Base-by-base conservation (phyloP, 2,888 invertebrate genomes). In the Hoplodrina blanda region DNA sequence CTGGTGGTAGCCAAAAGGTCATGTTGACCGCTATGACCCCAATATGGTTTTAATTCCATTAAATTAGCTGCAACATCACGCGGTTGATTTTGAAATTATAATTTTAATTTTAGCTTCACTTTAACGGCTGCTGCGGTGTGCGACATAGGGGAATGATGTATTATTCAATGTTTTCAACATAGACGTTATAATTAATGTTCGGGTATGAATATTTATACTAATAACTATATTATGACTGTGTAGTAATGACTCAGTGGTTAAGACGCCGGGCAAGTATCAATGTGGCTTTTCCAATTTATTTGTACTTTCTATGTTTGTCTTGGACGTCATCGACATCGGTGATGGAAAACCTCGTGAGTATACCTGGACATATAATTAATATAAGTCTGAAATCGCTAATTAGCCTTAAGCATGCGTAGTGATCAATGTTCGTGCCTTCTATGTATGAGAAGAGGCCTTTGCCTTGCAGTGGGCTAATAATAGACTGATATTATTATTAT, bases 71-170 rank as follows among this genome's bases (percentile, higher is more conserved):
- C 54, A 59, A 52, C 44, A 46, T 41, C 62, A 54, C 61, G 60
- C 63, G 60, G 70, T 66, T 56, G 20, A 66, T 79, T 69, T 69
- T 69, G 49, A 64, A 75, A 79, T 70, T 66, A 66, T 70, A 60
- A 70, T 75, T 79, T 78, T 53, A 74, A 62, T 69, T 77, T 65
- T 25, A 55, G 41, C n/a, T 33, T 33, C 64, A 74, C n/a, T 78
- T 74, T 52, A 60, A 60, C 37, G 49, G 62, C 75, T 66, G 75
- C 44, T 65, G 75, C 70, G 74, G 78, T 74, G 15, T 59, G 64
- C n/a, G 62, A 62, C 33, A 49, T 56, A 33, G 33, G 33, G 55
- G 10, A 55, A 60, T 63, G 68, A 73, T 60, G 62, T 67, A 76
- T 77, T 70, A 76, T 64, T 63, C 4, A 69, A 41, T 33, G 52